These are phyloP conservation scores for Drosophila dives DNA, from an alignment of 2,888 invertebrate species.

Conservation along the genomic window DNA sequence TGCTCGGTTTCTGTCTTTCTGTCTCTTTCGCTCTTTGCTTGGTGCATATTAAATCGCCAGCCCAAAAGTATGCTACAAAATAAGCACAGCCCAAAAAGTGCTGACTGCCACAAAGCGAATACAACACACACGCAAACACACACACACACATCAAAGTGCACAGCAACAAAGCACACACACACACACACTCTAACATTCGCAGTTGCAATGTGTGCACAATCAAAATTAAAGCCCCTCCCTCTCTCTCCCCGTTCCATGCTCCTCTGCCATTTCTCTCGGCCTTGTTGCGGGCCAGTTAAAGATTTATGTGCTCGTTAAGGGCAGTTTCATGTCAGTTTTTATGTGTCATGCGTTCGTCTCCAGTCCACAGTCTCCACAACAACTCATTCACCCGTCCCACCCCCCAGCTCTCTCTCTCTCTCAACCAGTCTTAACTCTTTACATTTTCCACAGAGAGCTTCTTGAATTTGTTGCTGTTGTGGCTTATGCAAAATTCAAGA, in stretches of 20 bases:
- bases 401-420: background rate
- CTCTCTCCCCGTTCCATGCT: background rate
- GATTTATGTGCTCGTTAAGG: constrained; percentile 79
- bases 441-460: constrained; percentile 13
- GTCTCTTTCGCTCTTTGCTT: background rate
- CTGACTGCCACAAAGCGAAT: constrained; percentile 52
- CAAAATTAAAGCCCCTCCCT: constrained; percentile 56
- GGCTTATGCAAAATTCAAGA: constrained; percentile 57
- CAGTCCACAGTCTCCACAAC: constrained; percentile 3
- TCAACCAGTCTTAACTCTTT: background rate
- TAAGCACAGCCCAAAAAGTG: constrained; percentile 54
- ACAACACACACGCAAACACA: constrained; percentile 13
- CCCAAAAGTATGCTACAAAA: constrained; percentile 68
- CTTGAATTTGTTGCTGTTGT: constrained; percentile 23
- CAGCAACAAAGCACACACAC: constrained; percentile 8
- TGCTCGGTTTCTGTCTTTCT: background rate
- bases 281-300: constrained; percentile 65
- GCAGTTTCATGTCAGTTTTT: constrained; percentile 78
- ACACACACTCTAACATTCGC: constrained; percentile 7
- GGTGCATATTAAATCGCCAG: constrained; percentile 71
- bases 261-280: background rate
- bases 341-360: constrained; percentile 70
- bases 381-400: background rate
- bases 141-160: constrained; percentile 7
- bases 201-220: constrained; percentile 60